Evolutionary conservation across 2,113 vertebrate genomes (phyloP).

Genomic region (Hylia prasina): DNA sequence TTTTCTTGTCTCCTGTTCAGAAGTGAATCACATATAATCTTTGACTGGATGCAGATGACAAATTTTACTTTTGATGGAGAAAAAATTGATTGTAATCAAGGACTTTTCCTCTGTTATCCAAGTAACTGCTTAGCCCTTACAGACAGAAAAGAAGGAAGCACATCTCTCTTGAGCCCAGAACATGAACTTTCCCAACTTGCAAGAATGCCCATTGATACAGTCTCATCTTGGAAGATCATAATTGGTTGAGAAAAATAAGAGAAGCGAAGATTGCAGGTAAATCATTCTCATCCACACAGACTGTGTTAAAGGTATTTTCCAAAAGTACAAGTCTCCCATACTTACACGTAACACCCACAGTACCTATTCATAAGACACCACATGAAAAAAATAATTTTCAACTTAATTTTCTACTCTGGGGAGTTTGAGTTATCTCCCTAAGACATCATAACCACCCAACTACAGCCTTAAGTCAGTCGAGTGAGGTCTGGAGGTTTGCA

Average conservation of each 20-base stretch:
- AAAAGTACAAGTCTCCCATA: not conserved
- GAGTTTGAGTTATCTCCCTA: not conserved
- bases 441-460: not conserved
- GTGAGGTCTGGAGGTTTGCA: not conserved
- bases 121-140: not conserved
- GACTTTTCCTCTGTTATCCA: not conserved
- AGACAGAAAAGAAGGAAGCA: not conserved
- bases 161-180: not conserved
- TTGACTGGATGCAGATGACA: not conserved
- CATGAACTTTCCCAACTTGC: not conserved
- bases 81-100: not conserved
- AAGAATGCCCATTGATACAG: not conserved
- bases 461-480: not conserved
- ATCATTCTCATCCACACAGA: not conserved
- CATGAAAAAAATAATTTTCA: conserved; percentile 52
- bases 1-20: not conserved
- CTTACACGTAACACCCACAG: not conserved
- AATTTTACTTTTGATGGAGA: not conserved
- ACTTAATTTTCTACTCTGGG: conserved; percentile 33
- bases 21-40: not conserved
- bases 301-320: conserved; percentile 33
- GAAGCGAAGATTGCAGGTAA: not conserved
- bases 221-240: not conserved
- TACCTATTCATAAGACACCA: not conserved
- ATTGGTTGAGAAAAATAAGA: not conserved